Evolutionary conservation across 2,797 vertebrate genomes (phyloP).

Genomic region (Phrynocephalus guinanensis): DNA sequence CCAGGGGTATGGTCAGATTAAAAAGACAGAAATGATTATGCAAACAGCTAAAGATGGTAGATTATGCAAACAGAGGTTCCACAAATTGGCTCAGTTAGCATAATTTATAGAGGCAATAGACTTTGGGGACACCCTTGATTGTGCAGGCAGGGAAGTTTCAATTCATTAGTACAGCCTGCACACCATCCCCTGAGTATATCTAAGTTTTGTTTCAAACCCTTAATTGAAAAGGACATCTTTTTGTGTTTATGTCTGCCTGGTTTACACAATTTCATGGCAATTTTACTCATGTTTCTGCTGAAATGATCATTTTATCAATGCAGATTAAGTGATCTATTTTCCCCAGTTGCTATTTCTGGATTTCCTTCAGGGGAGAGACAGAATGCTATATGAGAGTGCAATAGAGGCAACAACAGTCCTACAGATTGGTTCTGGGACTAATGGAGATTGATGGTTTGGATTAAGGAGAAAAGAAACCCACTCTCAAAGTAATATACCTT

Average conservation of each 20-base stretch:
- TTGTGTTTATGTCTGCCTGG: rapidly evolving
- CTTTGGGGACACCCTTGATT: background rate
- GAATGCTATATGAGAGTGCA: conserved; percentile 33
- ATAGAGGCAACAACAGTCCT: background rate
- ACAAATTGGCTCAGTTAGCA: background rate
- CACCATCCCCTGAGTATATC: background rate
- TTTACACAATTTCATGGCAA: conserved; percentile 21
- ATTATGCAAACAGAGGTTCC: background rate
- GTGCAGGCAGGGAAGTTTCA: background rate
- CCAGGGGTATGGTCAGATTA: background rate
- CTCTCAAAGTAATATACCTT: conserved; percentile 3
- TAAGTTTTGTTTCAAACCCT: conserved; percentile 41
- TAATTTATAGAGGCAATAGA: background rate
- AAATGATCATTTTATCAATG: conserved; percentile 51
- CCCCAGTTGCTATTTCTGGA: conserved; percentile 33
- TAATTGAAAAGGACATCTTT: background rate
- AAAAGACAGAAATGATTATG: background rate
- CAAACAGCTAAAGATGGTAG: background rate
- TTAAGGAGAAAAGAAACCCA: conserved; percentile 30
- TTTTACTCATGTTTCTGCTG: conserved; percentile 46
- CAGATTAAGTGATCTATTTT: conserved; percentile 46
- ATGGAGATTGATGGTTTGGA: background rate
- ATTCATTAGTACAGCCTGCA: background rate
- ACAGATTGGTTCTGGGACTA: background rate
- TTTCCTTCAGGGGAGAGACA: conserved; percentile 31